phyloP scores from a whole-genome alignment of 2,113 vertebrate species.

The Rhombomys opimus region DNA sequence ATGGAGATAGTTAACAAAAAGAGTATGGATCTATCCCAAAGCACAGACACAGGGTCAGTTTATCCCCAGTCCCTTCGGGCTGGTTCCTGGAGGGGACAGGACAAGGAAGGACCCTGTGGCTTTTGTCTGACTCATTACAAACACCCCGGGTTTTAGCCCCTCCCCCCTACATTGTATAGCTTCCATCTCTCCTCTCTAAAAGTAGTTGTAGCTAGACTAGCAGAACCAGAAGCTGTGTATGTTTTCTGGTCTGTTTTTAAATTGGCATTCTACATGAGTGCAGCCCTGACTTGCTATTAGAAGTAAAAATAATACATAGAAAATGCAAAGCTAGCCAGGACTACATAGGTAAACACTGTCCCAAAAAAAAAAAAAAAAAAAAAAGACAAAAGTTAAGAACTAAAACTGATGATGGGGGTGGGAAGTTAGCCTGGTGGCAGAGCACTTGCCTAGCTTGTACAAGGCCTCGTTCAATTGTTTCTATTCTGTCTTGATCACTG shows the following conservation, averaged over 20 bases:
- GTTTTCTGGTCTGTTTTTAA: constrained; percentile 31
- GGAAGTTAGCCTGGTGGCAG: neutral
- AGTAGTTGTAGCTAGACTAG: neutral
- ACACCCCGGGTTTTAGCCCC: neutral
- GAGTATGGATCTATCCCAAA: neutral
- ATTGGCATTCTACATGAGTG: neutral
- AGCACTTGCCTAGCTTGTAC: neutral
- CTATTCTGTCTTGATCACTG: neutral
- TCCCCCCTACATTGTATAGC: neutral
- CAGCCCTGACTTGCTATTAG: neutral
- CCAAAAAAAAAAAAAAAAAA: neutral
- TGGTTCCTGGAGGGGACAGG: neutral
- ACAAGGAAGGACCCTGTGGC: neutral
- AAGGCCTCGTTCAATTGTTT: neutral
- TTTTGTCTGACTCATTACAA: neutral
- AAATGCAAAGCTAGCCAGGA: neutral
- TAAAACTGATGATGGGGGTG: neutral
- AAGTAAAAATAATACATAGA: neutral
- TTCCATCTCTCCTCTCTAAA: constrained; percentile 9
- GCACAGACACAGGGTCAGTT: no score
- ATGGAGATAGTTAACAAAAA: neutral
- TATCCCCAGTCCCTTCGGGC: neutral
- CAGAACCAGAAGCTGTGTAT: neutral
- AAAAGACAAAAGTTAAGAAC: neutral
- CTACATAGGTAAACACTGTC: no score